Percentiles rank a stretch among this genome's conserved stretches.
Conservation (phyloP, 2,797 vertebrate species). For the Urocyon cinereoargenteus region DNA sequence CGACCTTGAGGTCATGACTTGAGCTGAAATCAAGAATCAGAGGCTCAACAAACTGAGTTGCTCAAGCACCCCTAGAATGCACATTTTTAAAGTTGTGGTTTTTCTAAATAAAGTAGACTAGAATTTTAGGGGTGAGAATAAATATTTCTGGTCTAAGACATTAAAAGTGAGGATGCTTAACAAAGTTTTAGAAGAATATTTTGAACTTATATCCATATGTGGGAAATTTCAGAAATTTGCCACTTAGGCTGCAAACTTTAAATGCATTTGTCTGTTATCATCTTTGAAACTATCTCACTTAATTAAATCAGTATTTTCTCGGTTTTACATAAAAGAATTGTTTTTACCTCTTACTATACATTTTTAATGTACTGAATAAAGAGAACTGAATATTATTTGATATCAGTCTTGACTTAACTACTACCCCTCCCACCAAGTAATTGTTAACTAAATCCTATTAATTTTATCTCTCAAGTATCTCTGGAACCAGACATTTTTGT, state of each 20-base stretch:
- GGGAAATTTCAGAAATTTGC: constrained; percentile 70
- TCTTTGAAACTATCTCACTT: constrained; percentile 66
- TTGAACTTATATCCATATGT: constrained; percentile 42
- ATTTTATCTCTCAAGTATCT: background rate
- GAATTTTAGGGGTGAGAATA: background rate
- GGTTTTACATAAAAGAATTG: background rate
- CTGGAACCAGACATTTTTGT: background rate
- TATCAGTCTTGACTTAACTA: background rate
- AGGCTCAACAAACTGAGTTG: background rate
- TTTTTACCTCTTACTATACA: background rate
- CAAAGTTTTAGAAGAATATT: background rate
- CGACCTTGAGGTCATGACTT: background rate
- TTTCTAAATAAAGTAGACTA: background rate
- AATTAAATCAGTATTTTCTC: constrained; percentile 48
- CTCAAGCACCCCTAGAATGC: background rate
- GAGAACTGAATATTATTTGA: background rate
- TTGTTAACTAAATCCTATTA: background rate
- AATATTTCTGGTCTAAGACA: background rate
- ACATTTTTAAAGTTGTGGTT: background rate
- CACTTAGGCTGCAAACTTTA: constrained; percentile 55
- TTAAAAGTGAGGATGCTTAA: constrained; percentile 1
- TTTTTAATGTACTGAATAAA: background rate
- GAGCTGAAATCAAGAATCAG: background rate
- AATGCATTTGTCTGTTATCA: constrained; percentile 39
- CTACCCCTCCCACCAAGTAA: background rate